These are phyloP conservation scores for Cyphomyrmex costatus DNA, from an alignment of 1,140 invertebrate genomes.

Conservation along the genomic window DNA sequence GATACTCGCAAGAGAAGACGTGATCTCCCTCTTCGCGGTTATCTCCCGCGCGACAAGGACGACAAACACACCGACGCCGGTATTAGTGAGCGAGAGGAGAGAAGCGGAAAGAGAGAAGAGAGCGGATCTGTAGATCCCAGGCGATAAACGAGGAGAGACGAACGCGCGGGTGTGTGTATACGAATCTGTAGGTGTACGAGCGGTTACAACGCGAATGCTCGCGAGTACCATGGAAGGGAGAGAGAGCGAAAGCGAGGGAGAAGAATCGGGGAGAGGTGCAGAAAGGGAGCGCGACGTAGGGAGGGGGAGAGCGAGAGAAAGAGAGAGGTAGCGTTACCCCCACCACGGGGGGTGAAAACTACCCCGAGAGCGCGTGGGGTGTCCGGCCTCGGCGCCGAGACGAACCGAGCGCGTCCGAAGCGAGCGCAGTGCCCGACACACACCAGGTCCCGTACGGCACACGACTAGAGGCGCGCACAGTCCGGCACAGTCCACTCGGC, in stretches of 20 bases:
- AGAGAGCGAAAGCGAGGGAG: constrained; percentile 37
- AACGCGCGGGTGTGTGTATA: constrained; percentile 24
- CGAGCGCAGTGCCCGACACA: constrained; percentile 85
- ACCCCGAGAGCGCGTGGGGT: constrained; percentile 85
- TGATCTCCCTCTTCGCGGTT: constrained; percentile 52
- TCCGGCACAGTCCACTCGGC: constrained; percentile 87
- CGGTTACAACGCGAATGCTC: constrained; percentile 26
- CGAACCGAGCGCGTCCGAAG: constrained; percentile 85
- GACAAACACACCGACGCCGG: neutral
- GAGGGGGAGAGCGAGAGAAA: constrained; percentile 40
- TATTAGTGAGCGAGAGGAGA: constrained; percentile 28
- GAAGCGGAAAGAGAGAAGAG: constrained; percentile 17
- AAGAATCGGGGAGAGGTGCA: neutral
- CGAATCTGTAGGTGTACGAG: constrained; percentile 3
- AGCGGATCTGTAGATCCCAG: constrained; percentile 34
- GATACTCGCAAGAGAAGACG: constrained; percentile 42
- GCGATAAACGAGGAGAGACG: constrained; percentile 45
- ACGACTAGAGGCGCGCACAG: constrained; percentile 84
- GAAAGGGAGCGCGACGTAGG: constrained; percentile 44
- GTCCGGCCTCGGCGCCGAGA: constrained; percentile 82
- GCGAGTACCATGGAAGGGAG: constrained; percentile 33
- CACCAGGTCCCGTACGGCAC: constrained; percentile 84
- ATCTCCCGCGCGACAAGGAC: constrained; percentile 52
- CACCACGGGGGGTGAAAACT: constrained; percentile 85
- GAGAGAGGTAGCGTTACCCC: constrained; percentile 76